Conservation (phyloP, 2,888 invertebrate species). For the Julus scandinavius region DNA sequence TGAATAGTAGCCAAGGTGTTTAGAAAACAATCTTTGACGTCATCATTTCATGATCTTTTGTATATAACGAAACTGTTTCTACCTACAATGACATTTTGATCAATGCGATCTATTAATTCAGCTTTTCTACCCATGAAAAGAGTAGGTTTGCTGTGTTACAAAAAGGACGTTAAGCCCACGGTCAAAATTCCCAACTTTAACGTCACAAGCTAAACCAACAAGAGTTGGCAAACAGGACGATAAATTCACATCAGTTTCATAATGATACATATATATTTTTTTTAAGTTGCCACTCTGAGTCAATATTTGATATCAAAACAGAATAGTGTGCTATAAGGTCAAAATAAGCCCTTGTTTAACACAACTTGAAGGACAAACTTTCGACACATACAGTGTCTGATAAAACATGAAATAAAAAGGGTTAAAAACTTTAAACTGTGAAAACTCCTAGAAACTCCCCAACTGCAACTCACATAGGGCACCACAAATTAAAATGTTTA, state of each 20-base stretch:
- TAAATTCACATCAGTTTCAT: background rate
- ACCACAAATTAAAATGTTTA: too few relatives aligned
- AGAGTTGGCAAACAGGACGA: background rate
- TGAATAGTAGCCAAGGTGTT: too few relatives aligned
- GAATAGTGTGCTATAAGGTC: background rate
- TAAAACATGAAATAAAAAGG: background rate
- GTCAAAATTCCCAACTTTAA: background rate
- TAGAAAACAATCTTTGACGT: too few relatives aligned
- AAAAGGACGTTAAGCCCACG: background rate
- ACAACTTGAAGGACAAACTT: background rate
- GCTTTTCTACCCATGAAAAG: background rate
- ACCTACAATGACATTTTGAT: too few relatives aligned
- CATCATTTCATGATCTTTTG: too few relatives aligned
- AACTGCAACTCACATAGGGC: too few relatives aligned
- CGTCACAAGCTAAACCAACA: background rate
- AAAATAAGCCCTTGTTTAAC: background rate
- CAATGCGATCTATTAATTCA: too few relatives aligned
- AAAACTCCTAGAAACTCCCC: too few relatives aligned
- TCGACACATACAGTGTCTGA: background rate
- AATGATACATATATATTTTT: too few relatives aligned
- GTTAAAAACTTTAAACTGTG: background rate
- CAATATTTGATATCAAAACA: conserved; percentile 5
- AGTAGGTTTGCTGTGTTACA: too few relatives aligned
- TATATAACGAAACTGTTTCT: too few relatives aligned
- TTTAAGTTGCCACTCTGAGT: background rate